Evolutionary conservation across 2,113 vertebrate genomes (phyloP), one percentile per base, ranked within the genome.

Genomic region (Tor tambroides): DNA sequence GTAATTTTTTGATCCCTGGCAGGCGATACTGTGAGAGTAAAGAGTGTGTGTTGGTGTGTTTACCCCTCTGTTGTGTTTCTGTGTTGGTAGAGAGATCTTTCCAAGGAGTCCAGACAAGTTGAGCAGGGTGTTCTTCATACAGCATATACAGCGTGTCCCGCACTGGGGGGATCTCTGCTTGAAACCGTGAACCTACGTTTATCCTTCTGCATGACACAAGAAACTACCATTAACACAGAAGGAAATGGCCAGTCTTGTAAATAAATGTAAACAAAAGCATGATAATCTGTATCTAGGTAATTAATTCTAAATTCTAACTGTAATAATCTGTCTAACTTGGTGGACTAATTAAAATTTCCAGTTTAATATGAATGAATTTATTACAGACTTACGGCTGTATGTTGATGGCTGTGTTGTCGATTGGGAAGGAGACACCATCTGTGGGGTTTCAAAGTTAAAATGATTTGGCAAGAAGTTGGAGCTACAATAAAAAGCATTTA

Each of bases 51-150:
- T 43, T 21, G 9, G 15, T 54, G 56, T 56, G 23, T 82, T 28
- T 69, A 89, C 87, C 95, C 94, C 94, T 94, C 89, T 91, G 30
- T 90, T 96, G 94, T 0, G 93, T 95, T 15, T 94, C 91, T 0
- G 71, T 89, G 83, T 94, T 94, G 38, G 71, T 93, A 43, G 87
- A 81, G 41, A 94, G 85, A 54, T 95, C 94, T 72, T 93, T 93
- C 93, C 94, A 94, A 0, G 96, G 96, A 75, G 94, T 93, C 95
- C 96, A 96, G 23, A 96, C 93, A 21, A 96, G 86, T 6, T 94
- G 91, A 0, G 95, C 95, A 0, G 83, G 77, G 2, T 93, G 91
- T 5, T 93, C 91, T 0, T 94, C 94, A 0, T 71, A 46, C 6
- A 89, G 89, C 1, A 88, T 49, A 32, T 85, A 23, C 0, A 87